Evolutionary conservation across 2,888 invertebrate species (phyloP), one percentile per base, ranked within the genome.

Genomic region (Ctena decussata): DNA sequence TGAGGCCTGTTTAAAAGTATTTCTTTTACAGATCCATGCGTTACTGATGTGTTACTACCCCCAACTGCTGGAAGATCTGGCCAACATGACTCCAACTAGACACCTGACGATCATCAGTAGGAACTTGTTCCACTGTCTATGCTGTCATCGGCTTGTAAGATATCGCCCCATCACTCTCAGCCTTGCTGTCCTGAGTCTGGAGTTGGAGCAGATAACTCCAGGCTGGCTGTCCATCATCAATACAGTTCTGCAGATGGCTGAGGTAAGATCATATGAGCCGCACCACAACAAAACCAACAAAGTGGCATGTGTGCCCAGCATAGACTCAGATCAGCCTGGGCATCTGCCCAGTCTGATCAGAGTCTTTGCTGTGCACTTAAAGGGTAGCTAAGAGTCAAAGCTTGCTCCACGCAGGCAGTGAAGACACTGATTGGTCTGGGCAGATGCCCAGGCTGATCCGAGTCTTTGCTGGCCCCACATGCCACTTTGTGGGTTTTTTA

Each of bases 81-180:
- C 87, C 75, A 87, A 93, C 92, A 90, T 94, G 93, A 95, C 94
- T 74, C 94, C 95, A 76, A 92, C 94, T 74, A 92, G 92, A 73
- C 95, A 95, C 90, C 92, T 96, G 82, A 84, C 93, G 24, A 82
- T 93, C 41, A 85, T 95, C 83, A 94, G 94, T 69, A 90, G 92
- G 74, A 94, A 95, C 89, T 85, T 95, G 80, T 91, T 94, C 96
- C 96, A 98, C 92, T 97, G 94, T 80, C 92, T 96, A 74, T 86
- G 94, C 65, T 92, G 94, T 78, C 93, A 94, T 82, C 93, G 97
- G 89, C 96, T 98, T 92, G 98, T 98, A 89, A 97, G 97, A 49
- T 97, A 97, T 80, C 96, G 97, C 60, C 97, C 98, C 84, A 97
- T 97, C 71, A 97, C 97, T 85, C 96, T 98, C 87, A 98, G 98